Evolutionary conservation across 1,140 invertebrate genomes (phyloP).

Genomic region (Pachyrhynchus sulphureomaculatus): DNA sequence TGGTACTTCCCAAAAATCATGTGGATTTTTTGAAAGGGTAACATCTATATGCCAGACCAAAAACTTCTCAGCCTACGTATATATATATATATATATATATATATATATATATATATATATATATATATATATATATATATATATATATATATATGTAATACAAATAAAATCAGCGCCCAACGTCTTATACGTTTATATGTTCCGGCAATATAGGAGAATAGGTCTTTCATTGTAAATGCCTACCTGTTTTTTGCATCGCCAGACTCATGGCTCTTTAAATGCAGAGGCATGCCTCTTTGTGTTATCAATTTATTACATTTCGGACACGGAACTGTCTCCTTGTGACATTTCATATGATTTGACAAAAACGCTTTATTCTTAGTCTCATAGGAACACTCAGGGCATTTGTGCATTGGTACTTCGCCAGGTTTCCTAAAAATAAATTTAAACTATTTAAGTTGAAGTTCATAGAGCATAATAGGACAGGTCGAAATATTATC

Average conservation of each 20-base stretch:
- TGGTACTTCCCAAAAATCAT: too few species aligned
- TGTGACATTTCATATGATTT: slow-evolving; percentile 20
- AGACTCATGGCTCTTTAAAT: slow-evolving; percentile 13
- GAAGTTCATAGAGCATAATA: background rate
- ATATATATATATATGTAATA: too few species aligned
- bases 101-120: too few species aligned
- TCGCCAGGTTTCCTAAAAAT: slow-evolving; percentile 16
- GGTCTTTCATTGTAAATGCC: too few species aligned
- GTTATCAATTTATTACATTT: slow-evolving; percentile 11
- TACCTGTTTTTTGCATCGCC: slow-evolving; percentile 11
- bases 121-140: too few species aligned
- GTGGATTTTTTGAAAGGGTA: too few species aligned
- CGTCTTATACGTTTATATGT: background rate
- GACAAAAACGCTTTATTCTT: slow-evolving; percentile 19
- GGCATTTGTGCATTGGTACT: slow-evolving; percentile 20
- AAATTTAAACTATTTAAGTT: background rate
- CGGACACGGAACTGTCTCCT: background rate
- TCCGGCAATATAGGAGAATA: too few species aligned
- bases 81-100: too few species aligned
- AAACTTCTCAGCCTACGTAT: too few species aligned
- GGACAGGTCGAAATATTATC: too few species aligned
- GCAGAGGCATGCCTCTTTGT: slow-evolving; percentile 10
- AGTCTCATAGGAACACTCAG: slow-evolving; percentile 15
- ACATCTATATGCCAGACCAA: too few species aligned
- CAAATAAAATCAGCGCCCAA: too few species aligned